These are phyloP conservation scores for Drosophila anomelani DNA, from an alignment of 2,888 invertebrate species.

Conservation along the genomic window DNA sequence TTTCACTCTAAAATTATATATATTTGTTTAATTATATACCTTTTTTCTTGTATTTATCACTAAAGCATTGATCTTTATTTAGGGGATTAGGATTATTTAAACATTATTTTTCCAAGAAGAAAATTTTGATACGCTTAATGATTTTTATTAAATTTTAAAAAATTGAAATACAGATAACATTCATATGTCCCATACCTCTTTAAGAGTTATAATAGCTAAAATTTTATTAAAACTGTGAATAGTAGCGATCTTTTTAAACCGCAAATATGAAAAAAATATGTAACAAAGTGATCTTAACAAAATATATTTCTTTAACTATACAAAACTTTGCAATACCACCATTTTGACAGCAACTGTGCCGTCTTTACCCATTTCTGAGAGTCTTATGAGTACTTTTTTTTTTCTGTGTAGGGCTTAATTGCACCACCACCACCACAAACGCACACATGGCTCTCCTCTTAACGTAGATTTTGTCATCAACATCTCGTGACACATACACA, in stretches of 20 bases:
- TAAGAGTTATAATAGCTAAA: no score
- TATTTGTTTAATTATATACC: neutral
- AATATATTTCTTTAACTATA: neutral
- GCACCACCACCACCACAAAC: constrained; percentile 29
- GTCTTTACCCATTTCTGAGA: neutral
- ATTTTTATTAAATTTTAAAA: no score
- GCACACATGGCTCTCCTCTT: constrained; percentile 4
- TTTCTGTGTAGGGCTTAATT: constrained; percentile 24
- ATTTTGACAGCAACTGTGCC: neutral
- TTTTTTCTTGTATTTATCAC: no score
- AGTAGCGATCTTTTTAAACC: neutral
- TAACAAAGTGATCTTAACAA: neutral
- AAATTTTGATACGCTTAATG: no score
- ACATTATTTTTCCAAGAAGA: no score
- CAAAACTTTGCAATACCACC: neutral
- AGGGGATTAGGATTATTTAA: no score
- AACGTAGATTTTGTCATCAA: constrained; percentile 33
- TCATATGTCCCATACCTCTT: no score
- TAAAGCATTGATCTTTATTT: no score
- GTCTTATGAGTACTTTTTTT: neutral
- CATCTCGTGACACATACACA: constrained; percentile 34
- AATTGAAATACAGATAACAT: no score
- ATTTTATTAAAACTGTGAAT: neutral
- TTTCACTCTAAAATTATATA: no score
- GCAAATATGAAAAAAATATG: neutral